phyloP scores from a whole-genome alignment of 1,140 invertebrate genomes.

The Liolophura sinensis region DNA sequence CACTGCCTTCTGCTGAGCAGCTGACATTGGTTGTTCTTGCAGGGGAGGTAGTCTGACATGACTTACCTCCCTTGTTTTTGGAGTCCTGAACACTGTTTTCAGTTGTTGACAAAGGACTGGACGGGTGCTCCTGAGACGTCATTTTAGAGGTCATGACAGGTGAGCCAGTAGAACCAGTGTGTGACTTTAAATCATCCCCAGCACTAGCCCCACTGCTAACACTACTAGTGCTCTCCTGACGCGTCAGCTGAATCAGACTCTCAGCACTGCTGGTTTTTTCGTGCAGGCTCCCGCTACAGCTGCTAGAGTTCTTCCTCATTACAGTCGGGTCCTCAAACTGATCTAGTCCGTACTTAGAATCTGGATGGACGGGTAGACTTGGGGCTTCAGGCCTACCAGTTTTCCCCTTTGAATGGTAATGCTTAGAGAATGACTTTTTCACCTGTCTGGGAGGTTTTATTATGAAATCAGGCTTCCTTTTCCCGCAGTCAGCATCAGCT shows the following conservation, averaged over 20 bases:
- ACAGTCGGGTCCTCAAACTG: constrained; percentile 33
- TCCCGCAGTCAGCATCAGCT: too few species aligned
- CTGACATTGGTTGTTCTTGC: constrained; percentile 2
- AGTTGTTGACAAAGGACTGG: constrained; percentile 1
- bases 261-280: constrained; percentile 16
- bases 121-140: constrained; percentile 13
- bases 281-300: not conserved
- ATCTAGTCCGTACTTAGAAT: constrained; percentile 42
- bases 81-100: constrained; percentile 14
- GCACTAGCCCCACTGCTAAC: constrained; percentile 40
- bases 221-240: constrained; percentile 39
- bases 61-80: constrained; percentile 9
- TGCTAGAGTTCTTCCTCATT: constrained; percentile 5
- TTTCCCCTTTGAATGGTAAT: too few species aligned
- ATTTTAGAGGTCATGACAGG: constrained; percentile 16
- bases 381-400: too few species aligned
- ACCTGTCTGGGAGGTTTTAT: too few species aligned
- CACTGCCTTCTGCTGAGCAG: constrained; percentile 9
- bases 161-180: not conserved
- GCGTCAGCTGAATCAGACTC: constrained; percentile 11
- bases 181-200: constrained; percentile 30
- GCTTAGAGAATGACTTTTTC: too few species aligned
- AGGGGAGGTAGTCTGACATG: not conserved
- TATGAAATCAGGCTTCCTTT: too few species aligned
- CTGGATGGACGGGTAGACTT: constrained; percentile 20